These are phyloP conservation scores for Trissoscelio sp. DNA, from an alignment of 2,888 invertebrate genomes.

Conservation along the genomic window DNA sequence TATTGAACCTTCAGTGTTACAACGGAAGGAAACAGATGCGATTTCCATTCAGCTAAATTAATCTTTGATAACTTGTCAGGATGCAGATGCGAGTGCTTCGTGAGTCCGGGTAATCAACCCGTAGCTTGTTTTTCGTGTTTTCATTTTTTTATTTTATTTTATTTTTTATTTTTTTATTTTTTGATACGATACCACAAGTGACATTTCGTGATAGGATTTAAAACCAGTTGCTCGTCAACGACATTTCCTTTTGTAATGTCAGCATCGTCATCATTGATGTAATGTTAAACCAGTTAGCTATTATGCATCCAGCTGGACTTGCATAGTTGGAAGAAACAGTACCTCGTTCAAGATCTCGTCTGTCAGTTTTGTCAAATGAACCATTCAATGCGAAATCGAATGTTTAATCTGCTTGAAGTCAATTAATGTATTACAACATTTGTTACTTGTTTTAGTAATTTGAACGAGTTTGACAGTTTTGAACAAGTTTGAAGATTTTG, in stretches of 20 bases:
- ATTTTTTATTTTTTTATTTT: background rate
- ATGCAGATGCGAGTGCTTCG: background rate
- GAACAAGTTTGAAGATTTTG: no score
- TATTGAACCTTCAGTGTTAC: no score
- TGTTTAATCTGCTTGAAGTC: no score
- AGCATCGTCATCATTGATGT: slow-evolving; percentile 48
- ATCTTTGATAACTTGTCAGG: background rate
- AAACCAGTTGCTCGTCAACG: slow-evolving; percentile 41
- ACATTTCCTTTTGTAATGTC: slow-evolving; percentile 42
- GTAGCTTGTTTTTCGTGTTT: slow-evolving; percentile 16
- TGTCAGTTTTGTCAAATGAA: slow-evolving; percentile 36
- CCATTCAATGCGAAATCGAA: background rate
- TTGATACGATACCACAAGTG: slow-evolving; percentile 16
- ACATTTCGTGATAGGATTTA: slow-evolving; percentile 19
- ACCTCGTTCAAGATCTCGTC: slow-evolving; percentile 26
- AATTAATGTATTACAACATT: no score
- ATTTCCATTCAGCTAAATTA: slow-evolving; percentile 11
- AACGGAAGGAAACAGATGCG: background rate
- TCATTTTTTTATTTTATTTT: background rate
- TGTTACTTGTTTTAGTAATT: no score
- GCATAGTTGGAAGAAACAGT: slow-evolving; percentile 38
- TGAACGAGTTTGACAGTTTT: no score
- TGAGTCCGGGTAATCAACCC: slow-evolving; percentile 23
- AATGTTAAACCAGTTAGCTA: slow-evolving; percentile 57
- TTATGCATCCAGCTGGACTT: slow-evolving; percentile 30